Base-by-base conservation (phyloP, 2,797 vertebrate species). In the Balearica regulorum region DNA sequence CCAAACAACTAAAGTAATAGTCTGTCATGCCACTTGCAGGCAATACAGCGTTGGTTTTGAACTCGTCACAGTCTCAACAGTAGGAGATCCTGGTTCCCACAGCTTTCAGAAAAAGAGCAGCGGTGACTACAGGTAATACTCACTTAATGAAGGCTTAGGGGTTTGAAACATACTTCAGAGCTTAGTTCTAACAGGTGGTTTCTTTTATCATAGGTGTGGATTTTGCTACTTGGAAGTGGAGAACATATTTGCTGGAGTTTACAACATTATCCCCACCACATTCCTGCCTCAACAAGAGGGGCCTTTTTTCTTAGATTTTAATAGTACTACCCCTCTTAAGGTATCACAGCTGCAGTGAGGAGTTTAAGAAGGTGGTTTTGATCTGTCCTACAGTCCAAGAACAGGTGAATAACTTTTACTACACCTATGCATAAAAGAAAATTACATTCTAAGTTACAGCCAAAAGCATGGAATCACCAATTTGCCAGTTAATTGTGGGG, bases 21-120 rank as follows among this genome's bases (percentile, higher is more conserved):
- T 35, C 18, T 90, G 76, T 62, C 72, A 1, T 65, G 46, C 96
- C 73, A 11, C 69, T 61, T 94, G 55, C 94, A 99, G 99, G 98
- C 99, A 99, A 87, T 99, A 99, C 97, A 99, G 99, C 0, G 99
- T 99, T 73, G 99, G 99, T 3, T 99, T 99, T 97, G 99, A 99
- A 95, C 97, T 99, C 62, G 46, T 99, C 91, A 98, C 97, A 0
- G 98, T 99, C 83, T 99, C 99, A 1, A 86, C 97, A 41, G 96
- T 97, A 33, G 99, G 98, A 68, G 99, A 99, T 71, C 96, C 99
- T 6, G 99, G 98, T 35, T 76, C 99, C 29, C 97, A 97, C 6
- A 97, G 98, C 68, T 98, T 98, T 93, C 98, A 98, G 95, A 99
- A 99, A 94, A 99, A 98, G 96, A 98, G 93, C 96, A 99, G 99